phyloP scores from a whole-genome alignment of 1,140 invertebrate genomes.

The Ceratina calcarata region DNA sequence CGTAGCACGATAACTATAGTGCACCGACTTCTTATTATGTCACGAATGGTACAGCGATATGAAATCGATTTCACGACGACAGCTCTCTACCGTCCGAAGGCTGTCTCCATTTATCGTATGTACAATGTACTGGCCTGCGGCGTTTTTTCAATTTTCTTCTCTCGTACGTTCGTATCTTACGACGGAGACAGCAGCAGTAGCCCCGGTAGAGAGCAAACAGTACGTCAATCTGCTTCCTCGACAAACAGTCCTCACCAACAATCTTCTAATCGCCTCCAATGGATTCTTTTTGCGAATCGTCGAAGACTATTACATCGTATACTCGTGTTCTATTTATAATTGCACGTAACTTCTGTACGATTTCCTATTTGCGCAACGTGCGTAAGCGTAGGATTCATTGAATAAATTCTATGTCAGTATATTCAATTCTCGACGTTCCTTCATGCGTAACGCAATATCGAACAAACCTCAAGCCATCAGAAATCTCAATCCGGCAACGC shows the following conservation, averaged over 20 bases:
- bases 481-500: background rate
- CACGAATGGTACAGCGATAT: constrained; percentile 15
- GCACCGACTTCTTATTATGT: constrained; percentile 47
- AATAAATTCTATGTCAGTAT: too few relatives aligned
- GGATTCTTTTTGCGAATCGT: background rate
- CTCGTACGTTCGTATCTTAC: constrained; percentile 46
- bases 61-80: constrained; percentile 58
- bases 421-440: too few relatives aligned
- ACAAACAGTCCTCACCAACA: constrained; percentile 10
- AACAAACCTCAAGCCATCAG: background rate
- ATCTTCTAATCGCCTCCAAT: constrained; percentile 15
- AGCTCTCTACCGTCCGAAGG: constrained; percentile 4
- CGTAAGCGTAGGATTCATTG: too few relatives aligned
- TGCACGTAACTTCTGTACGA: too few relatives aligned
- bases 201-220: constrained; percentile 29
- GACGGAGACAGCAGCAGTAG: constrained; percentile 28
- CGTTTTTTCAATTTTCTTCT: constrained; percentile 55
- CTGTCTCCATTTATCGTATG: background rate
- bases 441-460: background rate
- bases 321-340: too few relatives aligned
- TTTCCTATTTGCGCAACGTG: too few relatives aligned
- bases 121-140: constrained; percentile 5
- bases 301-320: background rate
- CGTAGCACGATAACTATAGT: constrained; percentile 27
- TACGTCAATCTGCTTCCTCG: constrained; percentile 14